A percentile compares a stretch with the other conserved stretches of the same genome.
phyloP scores from a whole-genome alignment of 2,888 invertebrate genomes.

The Pammene aurita region DNA sequence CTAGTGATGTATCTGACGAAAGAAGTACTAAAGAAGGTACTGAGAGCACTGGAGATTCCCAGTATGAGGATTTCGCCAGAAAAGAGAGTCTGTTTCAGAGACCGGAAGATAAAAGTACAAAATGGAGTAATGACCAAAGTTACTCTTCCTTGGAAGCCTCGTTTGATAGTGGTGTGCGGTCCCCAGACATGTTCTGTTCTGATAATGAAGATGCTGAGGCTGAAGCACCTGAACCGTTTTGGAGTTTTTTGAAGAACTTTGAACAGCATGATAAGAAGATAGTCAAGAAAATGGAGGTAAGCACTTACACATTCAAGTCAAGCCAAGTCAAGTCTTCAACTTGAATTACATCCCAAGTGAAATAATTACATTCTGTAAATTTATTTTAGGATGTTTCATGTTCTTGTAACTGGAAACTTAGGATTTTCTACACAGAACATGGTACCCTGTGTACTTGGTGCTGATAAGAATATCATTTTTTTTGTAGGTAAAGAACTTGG shows the following conservation, averaged over 20 bases:
- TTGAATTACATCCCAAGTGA: too few species aligned
- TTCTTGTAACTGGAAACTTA: too few species aligned
- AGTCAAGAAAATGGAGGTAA: slow-evolving; percentile 72
- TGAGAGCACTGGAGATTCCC: slow-evolving; percentile 68
- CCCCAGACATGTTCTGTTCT: slow-evolving; percentile 86
- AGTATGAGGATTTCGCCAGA: slow-evolving; percentile 60
- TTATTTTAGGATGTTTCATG: too few species aligned
- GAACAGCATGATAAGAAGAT: slow-evolving; percentile 71
- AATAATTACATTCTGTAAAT: too few species aligned
- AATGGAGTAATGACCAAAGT: slow-evolving; percentile 74
- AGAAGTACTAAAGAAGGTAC: slow-evolving; percentile 55
- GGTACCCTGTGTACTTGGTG: too few species aligned
- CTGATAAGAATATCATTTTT: too few species aligned
- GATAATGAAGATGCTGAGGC: slow-evolving; percentile 79
- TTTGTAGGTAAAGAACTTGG: too few species aligned
- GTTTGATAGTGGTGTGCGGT: slow-evolving; percentile 78
- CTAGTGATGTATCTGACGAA: slow-evolving; percentile 46
- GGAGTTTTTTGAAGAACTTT: slow-evolving; percentile 69
- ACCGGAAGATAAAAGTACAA: slow-evolving; percentile 60
- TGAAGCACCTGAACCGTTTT: slow-evolving; percentile 60
- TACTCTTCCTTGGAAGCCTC: slow-evolving; percentile 75
- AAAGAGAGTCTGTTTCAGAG: slow-evolving; percentile 53
- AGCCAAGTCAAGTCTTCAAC: too few species aligned
- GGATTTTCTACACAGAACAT: too few species aligned
- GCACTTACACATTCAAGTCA: slow-evolving; percentile 33